Evolutionary conservation across 2,797 vertebrate genomes (phyloP).

Genomic region (Eulemur rubriventer): DNA sequence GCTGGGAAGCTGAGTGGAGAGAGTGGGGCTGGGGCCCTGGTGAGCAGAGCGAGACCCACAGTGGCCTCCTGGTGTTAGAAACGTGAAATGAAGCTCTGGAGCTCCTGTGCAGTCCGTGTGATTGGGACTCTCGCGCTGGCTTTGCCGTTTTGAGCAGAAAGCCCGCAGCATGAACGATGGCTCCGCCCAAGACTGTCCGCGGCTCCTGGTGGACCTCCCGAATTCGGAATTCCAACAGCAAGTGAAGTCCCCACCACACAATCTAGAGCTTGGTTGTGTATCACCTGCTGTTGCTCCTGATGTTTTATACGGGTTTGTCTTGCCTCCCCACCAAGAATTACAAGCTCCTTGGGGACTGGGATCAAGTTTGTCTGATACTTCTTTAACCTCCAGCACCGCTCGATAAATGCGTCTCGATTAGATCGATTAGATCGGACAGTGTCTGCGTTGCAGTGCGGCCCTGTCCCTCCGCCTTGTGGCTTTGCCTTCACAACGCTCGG

Average conservation of each 20-base stretch:
- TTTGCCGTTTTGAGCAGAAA: background rate
- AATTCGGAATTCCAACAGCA: background rate
- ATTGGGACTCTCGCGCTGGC: background rate
- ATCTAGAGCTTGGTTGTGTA: background rate
- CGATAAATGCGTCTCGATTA: background rate
- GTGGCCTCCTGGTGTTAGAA: background rate
- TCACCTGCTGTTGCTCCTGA: no score
- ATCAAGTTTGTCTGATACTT: background rate
- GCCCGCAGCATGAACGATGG: background rate
- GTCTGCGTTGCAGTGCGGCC: fast-evolving
- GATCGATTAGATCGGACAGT: background rate
- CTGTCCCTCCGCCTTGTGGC: background rate
- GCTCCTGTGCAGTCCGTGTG: fast-evolving
- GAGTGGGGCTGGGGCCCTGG: fast-evolving
- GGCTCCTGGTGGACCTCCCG: no score
- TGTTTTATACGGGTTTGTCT: background rate
- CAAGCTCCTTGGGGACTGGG: background rate
- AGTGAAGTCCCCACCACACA: background rate
- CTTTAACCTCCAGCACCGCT: background rate
- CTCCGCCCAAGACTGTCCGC: fast-evolving
- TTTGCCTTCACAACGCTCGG: background rate
- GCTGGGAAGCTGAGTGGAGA: background rate
- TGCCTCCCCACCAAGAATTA: background rate
- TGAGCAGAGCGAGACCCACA: background rate
- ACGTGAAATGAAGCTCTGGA: background rate